These are phyloP conservation scores for Hippolais icterina DNA, from an alignment of 2,113 vertebrate genomes.

Conservation along the genomic window DNA sequence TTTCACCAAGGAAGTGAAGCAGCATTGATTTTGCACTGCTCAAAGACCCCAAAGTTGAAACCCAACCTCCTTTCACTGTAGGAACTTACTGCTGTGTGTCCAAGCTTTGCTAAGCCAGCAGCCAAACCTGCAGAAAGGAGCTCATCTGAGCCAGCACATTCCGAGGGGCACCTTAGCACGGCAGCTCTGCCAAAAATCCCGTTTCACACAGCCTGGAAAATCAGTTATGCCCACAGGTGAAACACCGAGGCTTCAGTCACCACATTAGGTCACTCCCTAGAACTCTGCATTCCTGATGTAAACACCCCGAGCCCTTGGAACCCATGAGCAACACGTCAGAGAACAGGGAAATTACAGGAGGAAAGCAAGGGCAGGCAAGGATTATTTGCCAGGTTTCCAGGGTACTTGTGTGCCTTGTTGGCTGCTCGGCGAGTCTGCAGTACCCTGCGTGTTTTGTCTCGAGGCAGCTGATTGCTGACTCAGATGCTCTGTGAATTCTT, in stretches of 20 bases:
- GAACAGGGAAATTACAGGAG: slow-evolving; percentile 5
- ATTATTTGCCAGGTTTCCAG: slow-evolving; percentile 42
- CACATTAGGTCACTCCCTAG: not conserved
- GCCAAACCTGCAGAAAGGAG: not conserved
- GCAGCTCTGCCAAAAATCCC: not conserved
- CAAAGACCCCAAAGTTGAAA: not conserved
- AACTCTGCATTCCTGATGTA: slow-evolving; percentile 20
- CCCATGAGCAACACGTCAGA: not conserved
- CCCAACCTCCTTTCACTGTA: not conserved
- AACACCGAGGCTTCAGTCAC: not conserved
- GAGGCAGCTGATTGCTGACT: slow-evolving; percentile 68
- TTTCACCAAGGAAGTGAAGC: not conserved
- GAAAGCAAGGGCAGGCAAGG: slow-evolving; percentile 6
- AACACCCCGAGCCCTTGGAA: slow-evolving; percentile 45
- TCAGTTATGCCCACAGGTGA: slow-evolving; percentile 31
- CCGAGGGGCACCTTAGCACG: accelerated
- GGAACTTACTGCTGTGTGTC: not conserved
- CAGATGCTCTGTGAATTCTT: slow-evolving; percentile 55
- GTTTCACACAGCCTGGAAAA: not conserved
- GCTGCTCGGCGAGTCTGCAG: not conserved
- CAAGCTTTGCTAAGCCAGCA: not conserved
- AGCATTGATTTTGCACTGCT: not conserved
- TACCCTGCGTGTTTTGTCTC: slow-evolving; percentile 47
- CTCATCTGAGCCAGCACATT: not conserved
- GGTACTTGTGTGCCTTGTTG: not conserved